These are phyloP conservation scores for Orthosia gothica DNA, from an alignment of 2,888 invertebrate species.

Conservation along the genomic window DNA sequence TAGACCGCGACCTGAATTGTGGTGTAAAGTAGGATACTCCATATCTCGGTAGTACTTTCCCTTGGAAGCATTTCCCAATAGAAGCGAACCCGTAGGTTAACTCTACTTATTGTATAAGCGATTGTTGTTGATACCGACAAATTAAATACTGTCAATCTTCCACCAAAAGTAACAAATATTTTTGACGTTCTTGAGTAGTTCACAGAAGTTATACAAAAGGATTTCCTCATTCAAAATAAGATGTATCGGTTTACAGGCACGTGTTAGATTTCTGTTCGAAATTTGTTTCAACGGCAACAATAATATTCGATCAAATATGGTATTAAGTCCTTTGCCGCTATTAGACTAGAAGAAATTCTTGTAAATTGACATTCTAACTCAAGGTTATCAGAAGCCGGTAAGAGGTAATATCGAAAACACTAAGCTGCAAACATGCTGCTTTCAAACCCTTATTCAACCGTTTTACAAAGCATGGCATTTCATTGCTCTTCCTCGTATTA, in stretches of 20 bases:
- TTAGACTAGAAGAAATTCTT: not conserved
- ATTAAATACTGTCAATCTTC: not conserved
- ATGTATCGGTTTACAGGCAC: not conserved
- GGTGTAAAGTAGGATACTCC: no score
- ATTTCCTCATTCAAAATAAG: constrained; percentile 3
- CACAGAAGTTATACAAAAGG: not conserved
- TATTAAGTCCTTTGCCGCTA: not conserved
- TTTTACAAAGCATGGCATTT: not conserved
- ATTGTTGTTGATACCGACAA: not conserved
- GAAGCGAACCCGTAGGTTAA: no score
- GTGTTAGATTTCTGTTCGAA: not conserved
- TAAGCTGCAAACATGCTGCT: not conserved
- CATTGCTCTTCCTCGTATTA: not conserved
- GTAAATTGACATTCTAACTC: not conserved
- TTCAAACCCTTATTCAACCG: not conserved
- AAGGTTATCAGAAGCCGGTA: not conserved
- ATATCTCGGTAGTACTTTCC: no score
- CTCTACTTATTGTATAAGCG: no score
- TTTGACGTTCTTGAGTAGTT: constrained; percentile 1
- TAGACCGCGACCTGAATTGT: no score
- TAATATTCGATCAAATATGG: not conserved
- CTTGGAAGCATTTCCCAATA: no score
- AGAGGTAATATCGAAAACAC: not conserved
- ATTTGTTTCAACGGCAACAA: not conserved
- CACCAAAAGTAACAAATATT: not conserved